Base-by-base conservation (phyloP, 2,888 invertebrate species). In the Oscheius sp. region DNA sequence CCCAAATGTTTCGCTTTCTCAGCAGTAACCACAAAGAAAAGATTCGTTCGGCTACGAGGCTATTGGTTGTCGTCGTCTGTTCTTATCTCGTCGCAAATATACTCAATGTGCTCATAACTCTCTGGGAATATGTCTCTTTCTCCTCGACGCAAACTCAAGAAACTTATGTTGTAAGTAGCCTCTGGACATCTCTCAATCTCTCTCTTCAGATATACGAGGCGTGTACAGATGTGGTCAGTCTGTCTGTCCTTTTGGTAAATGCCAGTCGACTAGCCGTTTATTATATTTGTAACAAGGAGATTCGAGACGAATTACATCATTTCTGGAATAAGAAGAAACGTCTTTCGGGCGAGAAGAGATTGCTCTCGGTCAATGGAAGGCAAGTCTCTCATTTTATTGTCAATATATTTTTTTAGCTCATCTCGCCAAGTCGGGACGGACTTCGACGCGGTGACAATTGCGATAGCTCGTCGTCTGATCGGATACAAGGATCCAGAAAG, bases 1-100 rank as follows among this genome's bases (percentile, higher is more conserved):
- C 87, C 1, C 83, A 84, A 56, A 86, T 87, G 86, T 87, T 87
- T 69, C 75, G 86, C 13, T 87, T 86, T 58, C 78, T 81, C 46
- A 75, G 82, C 2, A 82, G 82, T 23, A 85, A 87, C 29, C 87
- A 87, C 70, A 87, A 87, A 71, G 85, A 85, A 70, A 46, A 86
- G 78, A 82, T 87, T 16, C 85, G 87, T 7, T 86, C 86, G 12
- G 87, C 87, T 7, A 87, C 87, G 0, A 81, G 85, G 25, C 77
- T 87, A 29, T 80, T 87, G 71, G 84, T 87, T 6, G 77, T 86
- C 56, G 78, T 87, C 81, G 87, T 87, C n/a, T 87, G 80, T 72
- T 85, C 85, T 25, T 87, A 87, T 76, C 75, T 85, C 25, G 63
- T 85, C 35, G 85, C 87, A 21, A 87, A 87, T 69, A 72, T 84